Percentiles rank a stretch among this genome's conserved stretches.
Evolutionary conservation across 64 coral and sea anemone genomes (phyloP).

Genomic region (Stylophora pistillata): DNA sequence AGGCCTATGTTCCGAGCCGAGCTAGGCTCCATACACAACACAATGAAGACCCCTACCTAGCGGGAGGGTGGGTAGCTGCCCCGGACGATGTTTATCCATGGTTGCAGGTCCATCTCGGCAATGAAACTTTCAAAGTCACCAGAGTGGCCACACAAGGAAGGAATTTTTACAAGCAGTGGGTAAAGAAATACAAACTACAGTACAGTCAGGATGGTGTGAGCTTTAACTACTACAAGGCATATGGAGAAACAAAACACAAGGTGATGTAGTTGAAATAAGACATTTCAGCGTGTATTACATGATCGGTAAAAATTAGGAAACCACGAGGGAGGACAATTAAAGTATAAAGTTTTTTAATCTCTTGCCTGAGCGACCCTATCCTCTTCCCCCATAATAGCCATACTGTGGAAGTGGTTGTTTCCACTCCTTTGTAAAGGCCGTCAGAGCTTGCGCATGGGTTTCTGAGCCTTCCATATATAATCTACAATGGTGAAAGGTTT

Average conservation of each 20-base stretch:
- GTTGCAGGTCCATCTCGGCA: neutral
- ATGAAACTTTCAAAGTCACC: neutral
- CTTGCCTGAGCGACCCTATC: too few species aligned
- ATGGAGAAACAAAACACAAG: neutral
- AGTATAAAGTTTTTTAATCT: too few species aligned
- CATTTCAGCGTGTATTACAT: too few species aligned
- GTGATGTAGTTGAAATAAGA: neutral
- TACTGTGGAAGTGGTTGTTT: too few species aligned
- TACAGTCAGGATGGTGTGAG: neutral
- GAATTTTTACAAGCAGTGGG: neutral
- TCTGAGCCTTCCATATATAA: too few species aligned
- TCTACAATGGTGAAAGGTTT: too few species aligned
- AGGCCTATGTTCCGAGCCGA: neutral
- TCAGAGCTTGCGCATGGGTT: too few species aligned
- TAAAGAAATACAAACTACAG: neutral
- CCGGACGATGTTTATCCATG: neutral
- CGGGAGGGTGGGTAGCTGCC: neutral
- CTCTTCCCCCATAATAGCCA: too few species aligned
- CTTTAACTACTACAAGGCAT: neutral
- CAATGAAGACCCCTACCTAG: neutral
- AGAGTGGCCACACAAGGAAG: neutral
- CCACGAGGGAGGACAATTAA: too few species aligned
- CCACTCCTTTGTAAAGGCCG: too few species aligned
- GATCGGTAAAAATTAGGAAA: too few species aligned
- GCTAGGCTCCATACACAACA: neutral